These are phyloP conservation scores for Cheumatopsyche charites DNA, from an alignment of 1,140 invertebrate genomes.

Conservation along the genomic window DNA sequence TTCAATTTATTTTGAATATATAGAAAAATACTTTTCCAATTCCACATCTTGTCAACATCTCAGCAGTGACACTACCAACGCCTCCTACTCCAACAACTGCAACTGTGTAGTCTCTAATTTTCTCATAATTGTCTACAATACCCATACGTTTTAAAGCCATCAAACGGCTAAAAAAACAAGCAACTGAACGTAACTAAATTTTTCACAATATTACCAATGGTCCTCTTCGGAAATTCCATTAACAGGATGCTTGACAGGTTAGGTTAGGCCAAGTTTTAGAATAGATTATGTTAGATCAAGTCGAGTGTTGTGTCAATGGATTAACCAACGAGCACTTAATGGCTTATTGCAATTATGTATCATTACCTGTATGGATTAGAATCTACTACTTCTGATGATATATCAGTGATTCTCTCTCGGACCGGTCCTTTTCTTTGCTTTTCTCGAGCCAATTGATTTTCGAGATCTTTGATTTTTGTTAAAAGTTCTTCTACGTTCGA, in stretches of 20 bases:
- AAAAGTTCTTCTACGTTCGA: conserved; percentile 57
- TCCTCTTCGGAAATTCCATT: conserved; percentile 1
- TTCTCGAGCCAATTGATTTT: conserved; percentile 61
- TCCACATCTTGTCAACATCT: conserved; percentile 98
- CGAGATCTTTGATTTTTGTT: conserved; percentile 62
- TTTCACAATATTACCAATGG: not conserved
- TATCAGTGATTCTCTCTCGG: conserved; percentile 73
- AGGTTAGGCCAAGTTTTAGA: too few species aligned
- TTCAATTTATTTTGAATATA: not conserved
- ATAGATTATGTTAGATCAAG: conserved; percentile 17
- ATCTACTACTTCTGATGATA: conserved; percentile 95
- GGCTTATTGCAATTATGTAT: too few species aligned
- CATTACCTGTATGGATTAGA: conserved; percentile 99
- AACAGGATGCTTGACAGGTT: not conserved
- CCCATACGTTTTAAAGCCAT: conserved; percentile 99
- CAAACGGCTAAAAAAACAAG: conserved; percentile 75
- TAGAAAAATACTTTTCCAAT: conserved; percentile 83
- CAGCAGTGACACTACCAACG: conserved; percentile 98
- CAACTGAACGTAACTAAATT: conserved; percentile 30
- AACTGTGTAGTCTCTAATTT: conserved; percentile 88
- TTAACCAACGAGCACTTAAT: too few species aligned
- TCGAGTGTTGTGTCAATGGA: not conserved
- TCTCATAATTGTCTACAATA: conserved; percentile 98
- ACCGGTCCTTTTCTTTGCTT: conserved; percentile 55
- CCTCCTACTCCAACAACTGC: conserved; percentile 98